Conservation (phyloP, 2,113 vertebrate genomes). For the Sitta europaea region DNA sequence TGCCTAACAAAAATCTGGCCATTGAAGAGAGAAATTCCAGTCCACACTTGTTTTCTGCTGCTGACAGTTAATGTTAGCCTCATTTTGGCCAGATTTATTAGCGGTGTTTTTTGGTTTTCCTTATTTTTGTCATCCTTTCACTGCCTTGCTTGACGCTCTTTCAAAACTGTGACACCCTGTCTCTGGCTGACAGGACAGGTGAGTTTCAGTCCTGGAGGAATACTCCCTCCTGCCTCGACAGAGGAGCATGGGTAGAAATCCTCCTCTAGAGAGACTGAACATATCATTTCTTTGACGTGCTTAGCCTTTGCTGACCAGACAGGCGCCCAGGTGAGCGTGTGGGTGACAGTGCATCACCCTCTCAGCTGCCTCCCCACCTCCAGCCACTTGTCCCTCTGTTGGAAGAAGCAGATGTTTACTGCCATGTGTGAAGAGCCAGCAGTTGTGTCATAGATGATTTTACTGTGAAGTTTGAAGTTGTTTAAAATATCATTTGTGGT, state of each 20-base stretch:
- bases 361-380: neutral
- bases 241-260: conserved; percentile 11
- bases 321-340: neutral
- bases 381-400: neutral
- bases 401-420: neutral
- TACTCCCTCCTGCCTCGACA: neutral
- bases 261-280: neutral
- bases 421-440: neutral
- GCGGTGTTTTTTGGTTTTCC: neutral
- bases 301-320: conserved; percentile 48
- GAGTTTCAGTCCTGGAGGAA: conserved; percentile 39
- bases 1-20: neutral
- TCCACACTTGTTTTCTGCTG: neutral
- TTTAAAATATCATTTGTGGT: conserved; percentile 19
- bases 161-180: conserved; percentile 8
- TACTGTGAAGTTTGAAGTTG: neutral
- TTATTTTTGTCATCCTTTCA: neutral
- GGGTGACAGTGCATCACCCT: neutral
- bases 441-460: neutral
- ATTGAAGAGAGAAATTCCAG: neutral
- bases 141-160: neutral
- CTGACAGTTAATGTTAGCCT: neutral
- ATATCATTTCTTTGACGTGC: conserved; percentile 14
- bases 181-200: conserved; percentile 27
- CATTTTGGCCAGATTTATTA: neutral